Base-by-base conservation (phyloP, 2,888 invertebrate genomes). In the Torymus tubicola region DNA sequence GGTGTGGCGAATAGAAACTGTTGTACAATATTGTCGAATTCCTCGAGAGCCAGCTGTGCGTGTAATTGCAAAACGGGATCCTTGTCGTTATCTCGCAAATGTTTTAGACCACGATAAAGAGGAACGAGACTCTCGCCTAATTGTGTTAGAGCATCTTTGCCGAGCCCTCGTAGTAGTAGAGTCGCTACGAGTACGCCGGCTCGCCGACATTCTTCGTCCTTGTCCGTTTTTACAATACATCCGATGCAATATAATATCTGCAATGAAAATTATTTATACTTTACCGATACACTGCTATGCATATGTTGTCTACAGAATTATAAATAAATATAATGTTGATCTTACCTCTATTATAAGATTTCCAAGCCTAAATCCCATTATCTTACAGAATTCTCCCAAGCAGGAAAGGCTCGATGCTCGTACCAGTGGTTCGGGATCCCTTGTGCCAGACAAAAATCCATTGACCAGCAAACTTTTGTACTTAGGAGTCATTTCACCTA, bases 391-490 rank as follows among this genome's bases (percentile, higher is more conserved):
- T 91, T 97, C 96, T 0, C 96, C 97, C 63, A 97, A 92, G 90
- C 96, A 96, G 0, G 97, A 96, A 74, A 97, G 91, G 86, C 96
- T 95, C 2, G 97, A 97, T 16, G 96, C 94, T 85, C 96, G 92
- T 61, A 97, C 93, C 50, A 96, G 90, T 16, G 94, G 92, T 87
- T 97, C 96, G 2, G 92, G 89, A 89, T 96, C 96, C 85, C 94
- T 93, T 52, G 94, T 92, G 2, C 94, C 95, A 84, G 91, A 92
- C 42, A 97, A 91, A 89, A 96, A 95, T 0, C 95, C 94, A 86
- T 95, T 94, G 12, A 97, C 89, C 60, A 97, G 90, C 52, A 93
- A 86, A 55, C 93, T 93, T 88, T 95, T 95, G 88, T 96, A 95
- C 70, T 93, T 92, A 13, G 94, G 92, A 13, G 94, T 93, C 92